Base-by-base conservation (phyloP, 2,113 vertebrate species). In the Hippoglossus stenolepis region DNA sequence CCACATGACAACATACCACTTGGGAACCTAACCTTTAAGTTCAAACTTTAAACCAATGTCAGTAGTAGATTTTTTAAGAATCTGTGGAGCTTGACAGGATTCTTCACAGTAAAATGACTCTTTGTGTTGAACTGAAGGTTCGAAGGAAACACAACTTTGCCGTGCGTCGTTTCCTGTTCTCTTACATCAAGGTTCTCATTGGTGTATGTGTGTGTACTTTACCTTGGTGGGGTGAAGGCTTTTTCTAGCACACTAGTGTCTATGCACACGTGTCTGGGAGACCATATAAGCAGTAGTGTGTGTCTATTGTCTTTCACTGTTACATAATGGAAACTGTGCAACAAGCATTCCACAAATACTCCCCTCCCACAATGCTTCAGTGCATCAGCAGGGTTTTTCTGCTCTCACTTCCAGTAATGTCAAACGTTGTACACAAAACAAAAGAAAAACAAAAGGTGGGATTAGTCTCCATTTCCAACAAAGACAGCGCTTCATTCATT, bases 371-470 rank as follows among this genome's bases (percentile, higher is more conserved):
- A 88, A 90, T 74, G 72, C 79, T 77, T 80, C 83, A 86, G 47
- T 82, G 73, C 79, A 84, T 90, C 84, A 87, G 67, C 85, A 91
- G 91, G 89, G 89, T 88, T 90, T 93, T 93, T 93, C 85, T 83
- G 79, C 81, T 73, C 80, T 73, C 60, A 23, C 73, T 94, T 93
- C 91, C 91, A 90, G 93, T 89, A 94, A 94, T 67, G 35, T 80
- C 10, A 61, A 64, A 56, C 2, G 5, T 31, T 61, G 28, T 31
- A 51, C 45, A 51, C 18, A 51, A 51, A 51, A 51, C 15, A 49
- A 49, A 49, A 49, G 14, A 49, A 18, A 18, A 49, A 18, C 17
- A 18, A 51, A 6, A 51, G 15, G 15, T 17, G 47, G 47, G 47
- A 51, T 18, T 15, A 51, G 15, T 18, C 14, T 18, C 47, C 17